Base-by-base conservation (phyloP, 1,140 invertebrate species). In the Triops longicaudatus region DNA sequence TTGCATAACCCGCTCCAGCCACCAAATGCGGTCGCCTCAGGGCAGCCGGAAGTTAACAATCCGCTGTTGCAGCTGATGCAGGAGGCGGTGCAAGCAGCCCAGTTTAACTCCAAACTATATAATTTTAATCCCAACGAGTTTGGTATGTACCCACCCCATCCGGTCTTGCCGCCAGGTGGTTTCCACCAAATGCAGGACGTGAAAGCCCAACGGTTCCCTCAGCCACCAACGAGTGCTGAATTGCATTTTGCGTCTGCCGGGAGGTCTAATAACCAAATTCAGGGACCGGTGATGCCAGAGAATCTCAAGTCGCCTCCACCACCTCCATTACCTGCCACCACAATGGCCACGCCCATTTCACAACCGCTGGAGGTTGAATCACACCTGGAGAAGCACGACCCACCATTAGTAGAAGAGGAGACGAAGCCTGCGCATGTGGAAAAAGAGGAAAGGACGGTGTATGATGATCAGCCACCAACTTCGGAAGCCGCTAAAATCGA, bases 191-290 rank as follows among this genome's bases (percentile, higher is more conserved):
- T 63, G 50, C 50, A 10, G 22, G 50, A 63, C 6, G 50, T 17
- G 6, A 63, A 14, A 14, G 14, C 22, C 14, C 50, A 63, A 63
- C 50, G 50, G 14, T 63, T 63, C 17, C 50, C 50, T n/a, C n/a
- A n/a, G 22, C 50, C 50, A 6, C 50, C 50, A 9, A 22, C 50
- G 80, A 2, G 79, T 79, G n/a, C 73, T 81, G 6, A 80, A 79
- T 1, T 80, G 79, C 11, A 80, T 80, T 2, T 80, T 80, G 1
- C 72, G 79, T n/a, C 63, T 80, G 1, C 42, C 79, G 22, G 37
- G 78, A 1, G 74, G 50, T 63, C 10, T 14, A 63, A 63, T 22
- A 63, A 17, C 50, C 50, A 7, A 17, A 6, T 22, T 9, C 50
- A 63, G 1, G 50, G 17, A 1, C 50, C 50, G 17, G 14, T 63